Evolutionary conservation across 2,888 invertebrate species (phyloP).

Genomic region (Bugula neritina): DNA sequence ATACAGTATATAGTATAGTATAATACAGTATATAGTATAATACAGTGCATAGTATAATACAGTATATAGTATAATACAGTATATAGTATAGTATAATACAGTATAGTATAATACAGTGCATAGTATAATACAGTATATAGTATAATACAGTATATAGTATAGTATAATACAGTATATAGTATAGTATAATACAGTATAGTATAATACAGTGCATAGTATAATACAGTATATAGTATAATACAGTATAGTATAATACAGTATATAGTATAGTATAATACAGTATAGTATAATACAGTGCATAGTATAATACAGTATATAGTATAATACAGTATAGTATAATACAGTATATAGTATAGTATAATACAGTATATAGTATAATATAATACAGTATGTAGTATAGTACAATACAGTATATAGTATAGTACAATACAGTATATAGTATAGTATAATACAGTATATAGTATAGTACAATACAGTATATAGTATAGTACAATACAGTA

Average conservation of each 20-base stretch:
- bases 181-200: not conserved
- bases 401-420: not conserved
- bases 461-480: constrained; percentile 7
- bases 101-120: constrained; percentile 5
- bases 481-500: not conserved
- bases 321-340: not conserved
- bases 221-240: constrained; percentile 57
- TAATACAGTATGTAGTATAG: too few species aligned
- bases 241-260: not conserved
- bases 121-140: not conserved
- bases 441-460: not conserved
- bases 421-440: too few species aligned
- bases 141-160: constrained; percentile 7
- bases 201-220: not conserved
- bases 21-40: too few species aligned
- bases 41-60: constrained; percentile 3
- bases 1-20: not conserved
- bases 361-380: not conserved
- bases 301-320: not conserved
- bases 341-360: constrained; percentile 11
- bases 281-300: not conserved
- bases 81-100: not conserved
- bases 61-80: not conserved
- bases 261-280: not conserved
- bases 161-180: not conserved